Conservation (phyloP, 2,797 vertebrate genomes). For the Todus mexicanus region DNA sequence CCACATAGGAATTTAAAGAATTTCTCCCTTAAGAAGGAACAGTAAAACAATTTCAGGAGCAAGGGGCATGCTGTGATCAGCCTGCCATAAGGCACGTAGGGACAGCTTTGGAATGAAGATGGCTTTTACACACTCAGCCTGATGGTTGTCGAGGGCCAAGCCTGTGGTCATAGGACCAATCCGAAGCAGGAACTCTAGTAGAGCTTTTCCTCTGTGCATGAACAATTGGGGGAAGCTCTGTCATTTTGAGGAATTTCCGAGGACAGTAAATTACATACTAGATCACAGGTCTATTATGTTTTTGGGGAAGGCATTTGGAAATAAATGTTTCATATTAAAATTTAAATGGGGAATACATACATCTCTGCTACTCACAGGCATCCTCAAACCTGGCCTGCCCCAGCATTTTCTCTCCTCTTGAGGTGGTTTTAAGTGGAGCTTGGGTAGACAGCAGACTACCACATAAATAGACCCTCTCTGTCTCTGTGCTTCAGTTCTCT, state of each 20-base stretch:
- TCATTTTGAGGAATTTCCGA: slow-evolving; percentile 72
- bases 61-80: background rate
- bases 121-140: slow-evolving; percentile 2
- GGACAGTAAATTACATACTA: slow-evolving; percentile 66
- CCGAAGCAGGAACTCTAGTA: slow-evolving; percentile 42
- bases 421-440: background rate
- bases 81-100: slow-evolving; percentile 38
- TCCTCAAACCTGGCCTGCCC: background rate
- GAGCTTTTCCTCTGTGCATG: slow-evolving; percentile 58
- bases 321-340: slow-evolving; percentile 38
- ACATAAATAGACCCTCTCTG: rapidly evolving
- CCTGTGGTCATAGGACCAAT: background rate
- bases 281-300: slow-evolving; percentile 62
- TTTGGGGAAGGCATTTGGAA: slow-evolving; percentile 62
- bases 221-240: slow-evolving; percentile 76
- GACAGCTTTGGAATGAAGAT: slow-evolving; percentile 29
- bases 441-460: background rate
- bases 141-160: background rate
- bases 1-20: background rate
- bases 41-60: background rate
- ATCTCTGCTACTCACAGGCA: background rate
- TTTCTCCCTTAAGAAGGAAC: background rate
- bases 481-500: background rate
- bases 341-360: background rate
- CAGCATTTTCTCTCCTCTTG: background rate